Evolutionary conservation across 1,140 invertebrate genomes (phyloP), one percentile per base, ranked within the genome.

Genomic region (Tetramorium simillimum): DNA sequence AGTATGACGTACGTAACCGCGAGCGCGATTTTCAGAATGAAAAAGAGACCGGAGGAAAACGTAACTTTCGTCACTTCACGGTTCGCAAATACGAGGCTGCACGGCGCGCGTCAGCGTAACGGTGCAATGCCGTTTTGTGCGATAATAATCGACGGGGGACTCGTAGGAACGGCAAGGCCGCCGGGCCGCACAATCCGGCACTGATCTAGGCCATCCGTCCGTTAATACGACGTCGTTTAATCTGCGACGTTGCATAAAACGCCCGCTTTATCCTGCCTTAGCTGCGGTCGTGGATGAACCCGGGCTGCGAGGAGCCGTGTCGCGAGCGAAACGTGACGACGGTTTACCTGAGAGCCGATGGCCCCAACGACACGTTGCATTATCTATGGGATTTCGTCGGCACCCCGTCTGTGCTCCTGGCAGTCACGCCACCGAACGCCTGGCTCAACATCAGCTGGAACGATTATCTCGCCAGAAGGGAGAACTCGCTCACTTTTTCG

Each of bases 361-460:
- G 96, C 24, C 80, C 91, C 3, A 93, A 94, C 67, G 96, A 97
- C 89, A 95, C 95, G 0, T 90, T 97, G 3, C 96, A 97, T 88
- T 96, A 96, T 88, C 73, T 97, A 37, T 97, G 96, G 96, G 96
- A 96, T 91, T 96, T 97, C 86, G 4, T 75, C 43, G 92, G 95
- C 18, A 93, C 94, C 72, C 96, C 96, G 0, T 95, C 96, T 2
- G 82, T 96, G 10, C 88, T 96, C 6, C 91, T 96, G 37, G 95
- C 95, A 1, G 86, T 96, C 1, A 95, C 95, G 28, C 90, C 93
- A 0, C 62, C 89, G 0, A 95, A 95, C 65, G 92, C 95, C 18
- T 92, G 93, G 46, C 46, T 96, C 9, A 86, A 93, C 49, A 93
- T 97, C 49, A 88, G 86, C 56, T 97, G 96, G 96, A 63, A 92